Evolutionary conservation across 2,797 vertebrate species (phyloP).

Genomic region (Gobionotothen gibberifrons): DNA sequence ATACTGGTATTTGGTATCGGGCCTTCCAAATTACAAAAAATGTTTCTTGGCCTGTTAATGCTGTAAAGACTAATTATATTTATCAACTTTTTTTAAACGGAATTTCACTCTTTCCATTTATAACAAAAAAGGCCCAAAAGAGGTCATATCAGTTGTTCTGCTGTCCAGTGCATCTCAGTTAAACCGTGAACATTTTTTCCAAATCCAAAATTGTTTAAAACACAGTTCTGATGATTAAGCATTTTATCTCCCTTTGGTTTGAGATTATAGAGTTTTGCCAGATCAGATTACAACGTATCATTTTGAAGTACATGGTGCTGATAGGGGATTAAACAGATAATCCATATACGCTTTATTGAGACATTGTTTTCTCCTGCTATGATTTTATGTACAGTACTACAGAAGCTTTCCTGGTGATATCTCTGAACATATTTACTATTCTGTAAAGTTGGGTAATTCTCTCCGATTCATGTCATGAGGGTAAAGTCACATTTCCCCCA

Average conservation of each 20-base stretch:
- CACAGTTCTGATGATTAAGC: neutral
- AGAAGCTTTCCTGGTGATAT: neutral
- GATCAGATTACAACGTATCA: constrained; percentile 34
- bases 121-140: neutral
- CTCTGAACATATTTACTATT: neutral
- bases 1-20: neutral
- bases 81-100: neutral
- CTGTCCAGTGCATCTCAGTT: neutral
- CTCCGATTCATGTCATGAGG: constrained; percentile 2
- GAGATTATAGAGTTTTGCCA: constrained; percentile 28
- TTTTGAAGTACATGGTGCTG: constrained; percentile 18
- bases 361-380: constrained; percentile 10
- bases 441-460: neutral
- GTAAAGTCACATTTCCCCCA: neutral
- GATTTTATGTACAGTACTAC: neutral
- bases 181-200: neutral
- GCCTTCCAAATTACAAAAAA: neutral
- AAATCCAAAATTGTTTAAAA: neutral
- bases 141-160: neutral
- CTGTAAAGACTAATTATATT: too few species aligned
- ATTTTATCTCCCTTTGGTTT: neutral
- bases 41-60: neutral
- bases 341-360: constrained; percentile 23
- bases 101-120: neutral
- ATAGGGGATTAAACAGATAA: constrained; percentile 51